Evolutionary conservation across 2,797 vertebrate genomes (phyloP), one percentile per base, ranked within the genome.

Genomic region (Premnoplex brunnescens): DNA sequence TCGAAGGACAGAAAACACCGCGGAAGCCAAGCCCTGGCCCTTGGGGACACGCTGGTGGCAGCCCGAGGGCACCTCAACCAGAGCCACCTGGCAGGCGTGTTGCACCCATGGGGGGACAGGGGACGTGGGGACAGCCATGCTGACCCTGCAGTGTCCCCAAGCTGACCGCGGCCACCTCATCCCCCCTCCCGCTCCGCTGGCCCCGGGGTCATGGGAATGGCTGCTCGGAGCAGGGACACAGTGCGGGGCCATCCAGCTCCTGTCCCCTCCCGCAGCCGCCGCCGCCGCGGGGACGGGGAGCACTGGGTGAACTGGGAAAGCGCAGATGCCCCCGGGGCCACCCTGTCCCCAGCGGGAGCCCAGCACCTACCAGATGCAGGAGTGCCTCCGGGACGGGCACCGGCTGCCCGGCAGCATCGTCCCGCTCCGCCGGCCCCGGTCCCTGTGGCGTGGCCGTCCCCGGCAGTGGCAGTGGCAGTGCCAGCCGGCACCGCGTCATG

Each of bases 361-460:
- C 78, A 2, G 20, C 43, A 96, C 76, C 32, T 93, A 96, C 95
- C 96, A 81, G 41, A 95, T 86, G 89, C 95, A 97, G 60, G 97
- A 97, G n/a, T 96, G 96, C 26, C 95, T 95, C 74, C 95, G 94
- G 75, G 82, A 94, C 2, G 95, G 95, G 84, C 55, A 89, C 8
- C 80, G 83, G 71, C 81, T 52, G 59, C 92, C 86, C 23, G 90
- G 62, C 79, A 86, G 64, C 76, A 87, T 71, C 56, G 37, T 88
- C 86, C 51, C 9, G 11, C 63, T 74, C 30, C 39, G 14, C 54
- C 27, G 10, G 69, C 85, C 74, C 54, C 30, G 30, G 17, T 24
- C 1, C 71, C 71, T 10, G 28, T 28, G 24, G 36, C 16, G 43
- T 12, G 69, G 51, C 74, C 3, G 83, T 60, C 10, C 76, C 88